Evolutionary conservation across 2,113 vertebrate species (phyloP), one percentile per base, ranked within the genome.

Genomic region (Megaleporinus macrocephalus): DNA sequence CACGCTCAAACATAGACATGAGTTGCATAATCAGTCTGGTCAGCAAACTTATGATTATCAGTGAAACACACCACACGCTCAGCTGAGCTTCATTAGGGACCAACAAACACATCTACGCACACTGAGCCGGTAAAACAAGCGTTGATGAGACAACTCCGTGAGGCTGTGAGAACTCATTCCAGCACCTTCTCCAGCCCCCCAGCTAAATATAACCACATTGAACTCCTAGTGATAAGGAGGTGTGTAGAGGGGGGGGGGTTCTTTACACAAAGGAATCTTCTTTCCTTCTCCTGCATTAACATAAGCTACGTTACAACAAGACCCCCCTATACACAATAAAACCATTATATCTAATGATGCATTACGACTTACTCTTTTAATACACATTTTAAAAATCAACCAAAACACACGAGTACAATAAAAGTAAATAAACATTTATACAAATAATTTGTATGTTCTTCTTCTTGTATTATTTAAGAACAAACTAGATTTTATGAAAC

Each of bases 141-240:
- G 55, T 26, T 55, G 47, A 78, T 18, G 57, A 80, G 36, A 76
- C 72, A 66, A 62, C 74, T 72, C 30, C n/a, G n/a, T n/a, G n/a
- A 1, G 20, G 26, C 65, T 62, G 41, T 69, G 65, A 70, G 59
- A 82, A 70, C 36, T 24, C 65, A 71, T 26, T 53, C 41, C 13
- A 24, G 26, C 36, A 59, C 73, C 65, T 49, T 76, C n/a, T 59
- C 44, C 26, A 57, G 61, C 73, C 59, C 61, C 61, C 14, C 47
- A 4, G 70, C 36, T 82, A 85, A 61, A 85, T 69, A 73, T 81
- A 77, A 66, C 44, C 61, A 24, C 61, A 79, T n/a, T n/a, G n/a
- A n/a, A 44, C 41, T 75, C 62, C 61, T 22, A 30, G 24, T 51
- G 26, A 74, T 74, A n/a, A 59, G 65, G 5, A 18, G 62, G 16